A percentile compares a stretch with the other conserved stretches of the same genome.
These are phyloP conservation scores for Leptobrachium ailaonicum DNA, from an alignment of 2,113 vertebrate species.

Conservation along the genomic window DNA sequence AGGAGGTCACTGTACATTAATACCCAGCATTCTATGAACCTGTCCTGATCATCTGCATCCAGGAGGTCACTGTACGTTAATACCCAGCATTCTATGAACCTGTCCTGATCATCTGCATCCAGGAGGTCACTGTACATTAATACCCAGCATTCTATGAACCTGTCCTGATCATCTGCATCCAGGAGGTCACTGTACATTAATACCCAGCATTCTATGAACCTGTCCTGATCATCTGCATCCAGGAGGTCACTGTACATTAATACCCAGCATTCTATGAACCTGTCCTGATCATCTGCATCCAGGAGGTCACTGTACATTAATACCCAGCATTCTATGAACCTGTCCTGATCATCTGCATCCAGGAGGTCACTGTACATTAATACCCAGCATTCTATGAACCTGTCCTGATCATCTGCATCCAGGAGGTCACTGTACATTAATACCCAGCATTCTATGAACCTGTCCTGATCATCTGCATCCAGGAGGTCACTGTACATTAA, in stretches of 20 bases:
- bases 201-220: not conserved
- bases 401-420: not conserved
- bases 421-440: not conserved
- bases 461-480: too few species aligned
- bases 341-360: too few species aligned
- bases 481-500: not conserved
- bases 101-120: not conserved
- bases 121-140: not conserved
- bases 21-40: too few species aligned
- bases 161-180: too few species aligned
- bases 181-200: too few species aligned
- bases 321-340: too few species aligned
- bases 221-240: conserved; percentile 1
- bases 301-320: conserved; percentile 7
- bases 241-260: not conserved
- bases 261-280: not conserved
- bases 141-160: not conserved
- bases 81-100: not conserved
- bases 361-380: not conserved
- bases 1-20: conserved; percentile 7
- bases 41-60: too few species aligned
- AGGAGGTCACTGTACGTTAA: too few species aligned
- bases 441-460: not conserved
- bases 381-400: not conserved
- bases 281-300: not conserved